phyloP scores from a whole-genome alignment of 2,888 invertebrate genomes.

The Himalopsyche anomala region DNA sequence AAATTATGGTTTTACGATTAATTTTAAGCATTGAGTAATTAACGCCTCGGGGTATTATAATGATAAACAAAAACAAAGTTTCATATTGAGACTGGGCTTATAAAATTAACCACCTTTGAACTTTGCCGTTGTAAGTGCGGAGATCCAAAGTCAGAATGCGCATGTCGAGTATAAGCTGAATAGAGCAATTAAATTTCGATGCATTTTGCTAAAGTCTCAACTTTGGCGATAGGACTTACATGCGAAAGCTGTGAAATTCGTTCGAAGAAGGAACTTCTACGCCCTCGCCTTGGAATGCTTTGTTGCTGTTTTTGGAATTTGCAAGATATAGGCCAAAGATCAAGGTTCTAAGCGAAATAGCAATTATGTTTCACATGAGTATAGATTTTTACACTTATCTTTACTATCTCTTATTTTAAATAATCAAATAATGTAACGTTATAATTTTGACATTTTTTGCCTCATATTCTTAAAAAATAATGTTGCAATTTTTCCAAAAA shows the following conservation, averaged over 20 bases:
- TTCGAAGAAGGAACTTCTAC: background rate
- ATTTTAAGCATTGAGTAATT: too few species aligned
- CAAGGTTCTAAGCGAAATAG: background rate
- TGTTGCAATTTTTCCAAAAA: too few species aligned
- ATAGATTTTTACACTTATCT: background rate
- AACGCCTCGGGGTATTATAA: background rate
- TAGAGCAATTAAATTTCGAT: slow-evolving; percentile 26
- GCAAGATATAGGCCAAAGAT: background rate
- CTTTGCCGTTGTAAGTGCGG: background rate
- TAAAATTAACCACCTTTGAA: background rate
- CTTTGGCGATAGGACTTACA: background rate
- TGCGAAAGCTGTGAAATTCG: background rate
- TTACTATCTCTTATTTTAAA: too few species aligned
- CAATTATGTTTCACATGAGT: background rate
- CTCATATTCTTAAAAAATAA: too few species aligned
- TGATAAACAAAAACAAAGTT: slow-evolving; percentile 23
- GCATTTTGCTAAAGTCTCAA: slow-evolving; percentile 12
- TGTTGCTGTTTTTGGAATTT: background rate
- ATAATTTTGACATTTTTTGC: too few species aligned
- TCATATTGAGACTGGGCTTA: background rate
- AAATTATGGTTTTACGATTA: too few species aligned
- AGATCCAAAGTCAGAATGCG: background rate
- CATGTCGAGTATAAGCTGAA: background rate
- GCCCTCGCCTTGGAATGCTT: slow-evolving; percentile 2
- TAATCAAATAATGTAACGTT: too few species aligned